A percentile compares a stretch with the other conserved stretches of the same genome.
These are phyloP conservation scores for Egretta garzetta DNA, from an alignment of 2,113 vertebrate species.

Conservation along the genomic window DNA sequence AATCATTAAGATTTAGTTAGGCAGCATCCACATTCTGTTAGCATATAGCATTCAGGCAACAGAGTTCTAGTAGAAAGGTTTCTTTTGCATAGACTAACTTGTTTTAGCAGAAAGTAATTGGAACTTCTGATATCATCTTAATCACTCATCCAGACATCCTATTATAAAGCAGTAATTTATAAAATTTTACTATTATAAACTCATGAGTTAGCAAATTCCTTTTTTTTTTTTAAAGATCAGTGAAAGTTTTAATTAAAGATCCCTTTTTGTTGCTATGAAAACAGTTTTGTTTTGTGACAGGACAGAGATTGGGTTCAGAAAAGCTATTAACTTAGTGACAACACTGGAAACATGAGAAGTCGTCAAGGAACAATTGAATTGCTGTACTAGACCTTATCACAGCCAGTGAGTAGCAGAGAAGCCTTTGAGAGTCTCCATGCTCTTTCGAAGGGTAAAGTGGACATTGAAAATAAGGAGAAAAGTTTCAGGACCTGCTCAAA, in stretches of 20 bases:
- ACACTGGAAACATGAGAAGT: not conserved
- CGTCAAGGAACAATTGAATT: not conserved
- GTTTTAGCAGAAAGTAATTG: slow-evolving; percentile 15
- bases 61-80: not conserved
- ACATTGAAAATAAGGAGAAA: not conserved
- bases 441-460: not conserved
- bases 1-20: not conserved
- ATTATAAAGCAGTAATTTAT: not conserved
- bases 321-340: not conserved
- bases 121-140: slow-evolving; percentile 12
- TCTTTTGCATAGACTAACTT: not conserved
- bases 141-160: not conserved
- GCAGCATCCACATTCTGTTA: not conserved
- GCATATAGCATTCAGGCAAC: not conserved
- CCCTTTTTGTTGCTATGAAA: not conserved
- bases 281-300: not conserved
- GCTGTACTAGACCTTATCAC: not conserved
- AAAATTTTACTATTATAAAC: not conserved
- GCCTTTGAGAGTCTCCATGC: not conserved
- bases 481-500: not conserved
- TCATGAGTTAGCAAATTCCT: not conserved
- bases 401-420: not conserved
- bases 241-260: not conserved
- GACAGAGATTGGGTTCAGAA: slow-evolving; percentile 12
- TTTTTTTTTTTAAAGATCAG: not conserved